Conservation (phyloP, 2,113 vertebrate species). For the Malurus cyaneus region DNA sequence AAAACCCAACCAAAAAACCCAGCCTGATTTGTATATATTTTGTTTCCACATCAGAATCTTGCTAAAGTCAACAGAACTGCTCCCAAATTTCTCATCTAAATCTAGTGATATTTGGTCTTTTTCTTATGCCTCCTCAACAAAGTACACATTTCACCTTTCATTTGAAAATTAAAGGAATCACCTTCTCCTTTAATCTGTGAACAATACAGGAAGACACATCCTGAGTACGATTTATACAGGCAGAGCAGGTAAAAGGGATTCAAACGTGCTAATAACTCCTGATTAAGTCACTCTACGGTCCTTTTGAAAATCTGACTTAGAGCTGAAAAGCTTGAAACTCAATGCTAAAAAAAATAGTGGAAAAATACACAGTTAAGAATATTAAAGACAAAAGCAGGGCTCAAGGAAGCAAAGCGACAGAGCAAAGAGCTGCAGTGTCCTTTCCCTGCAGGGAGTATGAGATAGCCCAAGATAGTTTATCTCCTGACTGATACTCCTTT, state of each 20-base stretch:
- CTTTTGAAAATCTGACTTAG: background rate
- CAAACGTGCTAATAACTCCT: background rate
- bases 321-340: background rate
- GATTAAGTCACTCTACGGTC: background rate
- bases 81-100: background rate
- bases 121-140: background rate
- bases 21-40: background rate
- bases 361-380: background rate
- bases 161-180: background rate
- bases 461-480: fast-evolving
- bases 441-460: background rate
- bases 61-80: background rate
- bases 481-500: background rate
- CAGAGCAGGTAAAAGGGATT: background rate
- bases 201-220: background rate
- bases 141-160: background rate
- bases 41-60: fast-evolving
- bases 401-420: background rate
- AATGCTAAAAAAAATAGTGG: fast-evolving
- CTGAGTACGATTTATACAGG: background rate
- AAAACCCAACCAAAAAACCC: background rate
- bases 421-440: background rate
- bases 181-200: background rate
- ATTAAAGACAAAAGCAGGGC: background rate
- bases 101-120: background rate